Evolutionary conservation across 1,140 invertebrate species (phyloP).

Genomic region (Drosophila kurseongensis): DNA sequence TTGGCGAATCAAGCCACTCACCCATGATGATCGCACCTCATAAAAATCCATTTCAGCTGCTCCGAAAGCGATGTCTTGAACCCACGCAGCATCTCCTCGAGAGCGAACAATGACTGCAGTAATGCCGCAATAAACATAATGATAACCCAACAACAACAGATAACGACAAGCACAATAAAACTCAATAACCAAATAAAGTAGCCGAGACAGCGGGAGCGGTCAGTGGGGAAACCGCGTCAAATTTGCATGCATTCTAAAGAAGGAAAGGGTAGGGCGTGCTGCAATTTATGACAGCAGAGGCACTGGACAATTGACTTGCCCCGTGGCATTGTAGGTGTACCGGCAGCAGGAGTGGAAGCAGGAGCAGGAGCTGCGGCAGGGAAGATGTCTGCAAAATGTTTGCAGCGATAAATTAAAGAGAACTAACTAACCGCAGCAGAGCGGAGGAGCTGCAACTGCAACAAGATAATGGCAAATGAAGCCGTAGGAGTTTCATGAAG

Average conservation of each 20-base stretch:
- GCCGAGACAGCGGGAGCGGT: background rate
- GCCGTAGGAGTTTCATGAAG: constrained; percentile 70
- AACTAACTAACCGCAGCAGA: constrained; percentile 65
- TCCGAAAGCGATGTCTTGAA: constrained; percentile 7
- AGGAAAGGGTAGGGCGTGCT: constrained; percentile 1
- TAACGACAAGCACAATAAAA: constrained; percentile 66
- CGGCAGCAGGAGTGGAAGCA: constrained; percentile 17
- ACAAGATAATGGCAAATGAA: constrained; percentile 79
- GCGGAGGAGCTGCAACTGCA: constrained; percentile 22
- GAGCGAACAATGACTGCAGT: constrained; percentile 26
- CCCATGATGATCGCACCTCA: constrained; percentile 23
- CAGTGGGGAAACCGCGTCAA: constrained; percentile 35
- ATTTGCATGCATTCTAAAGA: constrained; percentile 57
- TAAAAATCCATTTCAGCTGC: constrained; percentile 56
- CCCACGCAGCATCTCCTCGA: constrained; percentile 14
- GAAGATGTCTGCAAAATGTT: constrained; percentile 43
- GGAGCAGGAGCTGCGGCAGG: constrained; percentile 5
- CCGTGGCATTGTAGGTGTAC: constrained; percentile 66
- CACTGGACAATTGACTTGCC: constrained; percentile 77
- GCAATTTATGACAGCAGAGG: constrained; percentile 63
- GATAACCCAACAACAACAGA: constrained; percentile 52
- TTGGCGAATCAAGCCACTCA: background rate
- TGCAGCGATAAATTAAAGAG: constrained; percentile 72
- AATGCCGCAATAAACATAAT: constrained; percentile 69
- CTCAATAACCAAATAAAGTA: constrained; percentile 71